A percentile compares a stretch with the other conserved stretches of the same genome.
These are phyloP conservation scores for Gymnosoma rotundatum DNA, from an alignment of 2,888 invertebrate species.

Conservation along the genomic window DNA sequence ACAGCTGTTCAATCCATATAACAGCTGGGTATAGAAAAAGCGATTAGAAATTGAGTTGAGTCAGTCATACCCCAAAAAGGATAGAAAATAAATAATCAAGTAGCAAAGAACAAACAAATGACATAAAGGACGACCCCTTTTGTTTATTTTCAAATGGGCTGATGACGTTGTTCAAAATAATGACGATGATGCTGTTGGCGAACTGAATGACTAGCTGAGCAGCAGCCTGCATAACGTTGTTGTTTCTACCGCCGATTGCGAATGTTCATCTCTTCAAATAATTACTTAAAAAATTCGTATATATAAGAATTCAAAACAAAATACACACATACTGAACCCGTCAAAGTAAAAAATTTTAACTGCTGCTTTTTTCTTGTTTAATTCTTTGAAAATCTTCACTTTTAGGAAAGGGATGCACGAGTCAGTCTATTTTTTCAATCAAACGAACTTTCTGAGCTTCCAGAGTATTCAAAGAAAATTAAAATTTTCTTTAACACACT, in stretches of 20 bases:
- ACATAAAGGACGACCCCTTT: conserved; percentile 62
- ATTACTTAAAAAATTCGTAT: conserved; percentile 70
- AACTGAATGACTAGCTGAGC: conserved; percentile 28
- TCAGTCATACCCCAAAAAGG: conserved; percentile 43
- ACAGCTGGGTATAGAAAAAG: too few species aligned
- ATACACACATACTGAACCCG: conserved; percentile 4
- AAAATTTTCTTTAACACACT: conserved; percentile 33
- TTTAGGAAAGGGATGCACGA: conserved; percentile 42
- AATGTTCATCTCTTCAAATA: conserved; percentile 71
- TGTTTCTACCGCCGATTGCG: conserved; percentile 63
- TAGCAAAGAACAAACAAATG: conserved; percentile 61
- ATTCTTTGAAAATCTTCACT: conserved; percentile 26
- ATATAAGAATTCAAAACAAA: conserved; percentile 29
- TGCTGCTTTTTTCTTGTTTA: conserved; percentile 2
- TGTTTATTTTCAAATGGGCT: conserved; percentile 57
- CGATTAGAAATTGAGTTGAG: background rate
- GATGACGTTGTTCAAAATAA: conserved; percentile 20
- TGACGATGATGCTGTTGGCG: conserved; percentile 40
- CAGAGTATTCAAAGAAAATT: conserved; percentile 57
- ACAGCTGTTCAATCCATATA: too few species aligned
- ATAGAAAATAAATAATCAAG: conserved; percentile 49
- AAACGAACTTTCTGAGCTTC: conserved; percentile 41
- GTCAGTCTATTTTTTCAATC: conserved; percentile 17
- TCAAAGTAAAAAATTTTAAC: conserved; percentile 20
- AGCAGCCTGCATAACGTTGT: conserved; percentile 40